Percentiles rank a stretch among this genome's conserved stretches.
phyloP scores from a whole-genome alignment of 2,888 invertebrate species.

The Synanthedon myopaeformis region DNA sequence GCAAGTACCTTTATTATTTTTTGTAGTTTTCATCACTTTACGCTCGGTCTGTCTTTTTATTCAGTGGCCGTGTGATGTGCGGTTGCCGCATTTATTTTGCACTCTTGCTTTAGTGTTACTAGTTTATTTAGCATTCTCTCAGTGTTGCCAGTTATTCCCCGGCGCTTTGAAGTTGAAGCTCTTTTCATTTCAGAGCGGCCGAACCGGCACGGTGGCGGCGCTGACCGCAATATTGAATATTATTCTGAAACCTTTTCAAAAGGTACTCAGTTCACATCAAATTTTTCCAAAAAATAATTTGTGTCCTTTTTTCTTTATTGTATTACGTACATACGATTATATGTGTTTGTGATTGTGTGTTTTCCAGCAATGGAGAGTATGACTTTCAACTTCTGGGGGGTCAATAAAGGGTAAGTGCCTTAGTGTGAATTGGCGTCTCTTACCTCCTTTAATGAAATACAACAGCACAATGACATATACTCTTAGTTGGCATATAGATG shows the following conservation, averaged over 20 bases:
- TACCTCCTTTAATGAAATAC: too few relatives aligned
- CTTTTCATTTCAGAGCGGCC: slow-evolving; percentile 52
- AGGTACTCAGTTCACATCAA: too few relatives aligned
- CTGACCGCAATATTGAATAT: slow-evolving; percentile 51
- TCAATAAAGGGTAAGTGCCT: too few relatives aligned
- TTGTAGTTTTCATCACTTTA: slow-evolving; percentile 66
- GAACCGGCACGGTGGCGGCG: slow-evolving; percentile 16
- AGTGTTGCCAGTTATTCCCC: slow-evolving; percentile 52
- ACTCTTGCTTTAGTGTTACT: slow-evolving; percentile 45
- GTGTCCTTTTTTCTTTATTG: too few relatives aligned
- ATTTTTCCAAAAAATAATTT: too few relatives aligned
- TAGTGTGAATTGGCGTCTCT: too few relatives aligned
- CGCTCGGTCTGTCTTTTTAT: slow-evolving; percentile 64
- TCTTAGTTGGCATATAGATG: too few relatives aligned
- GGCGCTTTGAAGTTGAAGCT: slow-evolving; percentile 64
- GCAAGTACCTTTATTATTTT: slow-evolving; percentile 51
- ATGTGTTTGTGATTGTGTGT: too few relatives aligned
- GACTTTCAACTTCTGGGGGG: too few relatives aligned
- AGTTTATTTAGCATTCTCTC: slow-evolving; percentile 59
- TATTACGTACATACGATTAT: too few relatives aligned
- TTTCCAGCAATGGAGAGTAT: too few relatives aligned
- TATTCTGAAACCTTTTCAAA: slow-evolving; percentile 17
- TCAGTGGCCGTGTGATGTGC: slow-evolving; percentile 66
- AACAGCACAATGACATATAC: too few relatives aligned
- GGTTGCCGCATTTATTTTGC: slow-evolving; percentile 66